These are phyloP conservation scores for Myiagra hebetior DNA, from an alignment of 2,113 vertebrate genomes.

Conservation along the genomic window DNA sequence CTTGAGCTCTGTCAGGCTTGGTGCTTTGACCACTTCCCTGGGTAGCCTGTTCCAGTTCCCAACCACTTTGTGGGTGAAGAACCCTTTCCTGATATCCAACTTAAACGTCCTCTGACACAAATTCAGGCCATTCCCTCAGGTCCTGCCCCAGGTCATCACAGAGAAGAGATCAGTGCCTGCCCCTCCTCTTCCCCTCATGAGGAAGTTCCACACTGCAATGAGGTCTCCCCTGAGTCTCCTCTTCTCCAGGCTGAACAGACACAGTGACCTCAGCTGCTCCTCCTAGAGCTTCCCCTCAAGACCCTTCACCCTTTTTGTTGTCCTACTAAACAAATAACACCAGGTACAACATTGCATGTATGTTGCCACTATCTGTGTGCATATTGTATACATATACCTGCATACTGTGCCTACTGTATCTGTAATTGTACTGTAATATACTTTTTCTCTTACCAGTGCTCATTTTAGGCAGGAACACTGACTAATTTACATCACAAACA, in stretches of 20 bases:
- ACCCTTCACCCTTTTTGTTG: background rate
- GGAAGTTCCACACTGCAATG: background rate
- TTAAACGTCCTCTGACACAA: background rate
- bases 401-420: background rate
- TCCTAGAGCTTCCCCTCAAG: background rate
- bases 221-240: background rate
- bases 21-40: background rate
- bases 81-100: background rate
- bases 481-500: background rate
- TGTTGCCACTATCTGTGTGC: background rate
- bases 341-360: rapidly evolving
- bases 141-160: background rate
- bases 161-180: background rate
- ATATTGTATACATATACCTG: rapidly evolving
- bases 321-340: background rate
- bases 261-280: background rate
- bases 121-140: background rate
- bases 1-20: background rate
- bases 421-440: background rate
- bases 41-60: background rate
- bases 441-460: background rate
- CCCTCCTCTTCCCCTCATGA: rapidly evolving
- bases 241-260: background rate
- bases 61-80: background rate
- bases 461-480: background rate